Conservation (phyloP, 2,797 vertebrate genomes). For the Peromyscus eremicus region DNA sequence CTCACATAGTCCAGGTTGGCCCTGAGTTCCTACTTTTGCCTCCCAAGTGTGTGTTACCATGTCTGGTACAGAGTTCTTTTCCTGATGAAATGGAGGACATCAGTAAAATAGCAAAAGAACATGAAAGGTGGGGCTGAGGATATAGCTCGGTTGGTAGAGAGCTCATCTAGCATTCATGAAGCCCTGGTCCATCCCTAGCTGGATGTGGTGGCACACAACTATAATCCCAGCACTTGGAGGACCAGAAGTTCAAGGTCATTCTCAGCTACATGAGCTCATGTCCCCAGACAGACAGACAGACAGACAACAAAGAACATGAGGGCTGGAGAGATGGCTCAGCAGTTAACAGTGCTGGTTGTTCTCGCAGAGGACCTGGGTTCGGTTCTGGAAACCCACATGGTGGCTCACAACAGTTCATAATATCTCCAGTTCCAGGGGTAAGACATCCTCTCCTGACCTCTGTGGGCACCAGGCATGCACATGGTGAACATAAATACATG, state of each 20-base stretch:
- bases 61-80: not conserved
- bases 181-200: not conserved
- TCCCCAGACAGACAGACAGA: not conserved
- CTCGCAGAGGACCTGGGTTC: not conserved
- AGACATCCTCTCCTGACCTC: not conserved
- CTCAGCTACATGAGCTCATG: not conserved
- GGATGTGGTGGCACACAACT: not conserved
- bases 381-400: not conserved
- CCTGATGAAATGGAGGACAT: constrained; percentile 46
- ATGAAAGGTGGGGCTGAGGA: not conserved
- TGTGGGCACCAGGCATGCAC: not conserved
- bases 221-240: not conserved
- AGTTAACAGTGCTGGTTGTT: not conserved
- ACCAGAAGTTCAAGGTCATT: not conserved
- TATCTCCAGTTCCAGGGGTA: not conserved
- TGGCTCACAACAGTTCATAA: not conserved
- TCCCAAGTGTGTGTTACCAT: not conserved
- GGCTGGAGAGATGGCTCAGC: not conserved
- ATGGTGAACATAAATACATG: not conserved
- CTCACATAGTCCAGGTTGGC: not conserved
- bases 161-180: not conserved
- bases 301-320: not conserved
- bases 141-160: not conserved
- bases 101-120: constrained; percentile 23
- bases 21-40: not conserved